Base-by-base conservation (phyloP, 2,113 vertebrate genomes). In the Glaucomys volans region DNA sequence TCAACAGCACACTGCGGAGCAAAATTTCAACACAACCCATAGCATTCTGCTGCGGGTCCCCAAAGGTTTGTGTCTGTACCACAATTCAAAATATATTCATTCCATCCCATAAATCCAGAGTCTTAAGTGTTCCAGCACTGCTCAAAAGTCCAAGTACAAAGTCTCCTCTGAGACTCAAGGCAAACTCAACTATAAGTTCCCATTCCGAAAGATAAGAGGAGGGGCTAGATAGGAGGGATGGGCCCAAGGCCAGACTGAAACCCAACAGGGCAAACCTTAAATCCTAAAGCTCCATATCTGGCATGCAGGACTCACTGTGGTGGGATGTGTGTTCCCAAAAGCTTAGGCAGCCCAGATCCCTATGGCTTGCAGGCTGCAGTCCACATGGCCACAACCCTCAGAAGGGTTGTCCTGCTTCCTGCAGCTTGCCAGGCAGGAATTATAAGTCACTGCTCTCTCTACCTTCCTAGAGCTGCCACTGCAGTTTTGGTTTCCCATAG, bases 251-350 rank as follows among this genome's bases (percentile, higher is more conserved):
- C 57, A 86, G 17, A 16, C 6, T 22, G 42, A 92, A 67, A 37
- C n/a, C n/a, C 22, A 76, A 11, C 26, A 54, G 50, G 40, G 24
- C 47, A 93, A 52, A 8, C 17, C 40, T 75, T 74, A 22, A 74
- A 24, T 88, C 42, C 37, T 47, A 44, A 40, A 76, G 42, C 17
- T 64, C 72, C 22, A 37, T 13, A 20, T 50, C 8, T 4, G 11
- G 40, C 22, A 62, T 57, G 22, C 30, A 76, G 22, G 14, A 5
- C 40, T 47, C 22, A 35, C 47, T 87, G 24, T 42, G 54, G 18
- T 75, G 32, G 16, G 22, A 30, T 16, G 11, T n/a, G 4, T 8
- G 2, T 4, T 28, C 8, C 24, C 10, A 50, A 50, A 0, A 0
- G 67, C 9, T 42, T 32, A 32, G 26, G 17, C 18, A 57, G 30